Evolutionary conservation across 2,113 vertebrate genomes (phyloP).

Genomic region (Platysternon megacephalum): DNA sequence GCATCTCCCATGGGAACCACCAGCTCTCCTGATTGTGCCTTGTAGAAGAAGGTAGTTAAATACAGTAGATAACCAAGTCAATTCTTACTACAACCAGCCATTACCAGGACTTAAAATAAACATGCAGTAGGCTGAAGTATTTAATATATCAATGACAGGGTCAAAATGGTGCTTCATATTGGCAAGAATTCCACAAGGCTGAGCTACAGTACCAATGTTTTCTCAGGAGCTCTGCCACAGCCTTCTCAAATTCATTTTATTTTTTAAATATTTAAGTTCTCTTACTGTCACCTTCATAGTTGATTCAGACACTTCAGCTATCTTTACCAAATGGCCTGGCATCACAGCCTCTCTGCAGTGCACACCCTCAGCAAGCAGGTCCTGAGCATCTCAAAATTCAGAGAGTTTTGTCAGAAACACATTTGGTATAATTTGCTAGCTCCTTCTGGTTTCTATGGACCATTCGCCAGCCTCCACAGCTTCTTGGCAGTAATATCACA

Average conservation of each 20-base stretch:
- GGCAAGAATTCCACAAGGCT: background rate
- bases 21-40: background rate
- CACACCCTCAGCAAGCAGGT: background rate
- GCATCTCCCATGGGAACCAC: background rate
- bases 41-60: background rate
- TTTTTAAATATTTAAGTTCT: background rate
- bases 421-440: constrained; percentile 10
- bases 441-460: constrained; percentile 22
- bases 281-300: background rate
- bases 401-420: background rate
- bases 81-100: background rate
- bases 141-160: background rate
- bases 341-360: background rate
- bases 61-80: background rate
- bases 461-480: background rate
- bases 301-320: background rate
- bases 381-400: background rate
- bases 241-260: background rate
- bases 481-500: constrained; percentile 23
- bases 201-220: background rate
- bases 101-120: background rate
- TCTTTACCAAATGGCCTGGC: background rate
- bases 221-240: background rate
- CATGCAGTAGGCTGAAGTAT: background rate
- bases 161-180: background rate